Base-by-base conservation (phyloP, 2,888 invertebrate genomes). In the Melieria crassipennis region DNA sequence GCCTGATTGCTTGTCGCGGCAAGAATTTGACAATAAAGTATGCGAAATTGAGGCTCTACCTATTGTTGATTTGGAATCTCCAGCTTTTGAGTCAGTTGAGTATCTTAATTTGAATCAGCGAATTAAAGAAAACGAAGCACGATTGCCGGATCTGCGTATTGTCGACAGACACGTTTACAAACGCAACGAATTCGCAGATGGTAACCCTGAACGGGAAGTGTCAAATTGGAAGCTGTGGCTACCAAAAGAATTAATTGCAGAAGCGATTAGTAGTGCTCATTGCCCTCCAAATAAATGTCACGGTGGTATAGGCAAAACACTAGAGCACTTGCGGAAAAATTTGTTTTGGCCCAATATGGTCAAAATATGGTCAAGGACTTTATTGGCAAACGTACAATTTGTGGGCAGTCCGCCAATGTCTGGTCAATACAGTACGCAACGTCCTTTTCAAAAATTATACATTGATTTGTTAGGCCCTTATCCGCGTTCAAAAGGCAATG, bases 391-490 rank as follows among this genome's bases (percentile, higher is more conserved):
- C 55, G 61, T 52, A 11, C 45, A n/a, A 11, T 30, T 6, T 70
- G 55, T 55, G 50, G 65, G 9, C 50, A 70, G 61, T 13, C 69
- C 69, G 10, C 60, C 65, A 1, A 70, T 70, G 65, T 47, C 45
- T 4, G 7, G 50, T 4, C 48, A 70, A 46, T 57, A 6, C 42
- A n/a, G 7, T 6, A 16, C 16, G n/a, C n/a, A n/a, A 56, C n/a
- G 56, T 13, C 56, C 56, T n/a, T 56, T 70, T 43, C 65, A 30
- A 69, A 73, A 52, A 43, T 55, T 16, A 48, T 70, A 43, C 48
- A 46, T 72, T 3, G 70, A 73, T 60, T 71, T 75, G 9, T 50
- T 75, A n/a, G 72, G 72, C 0, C 72, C 75, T 1, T 75, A 73
- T 52, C 72, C 73, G 0, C 5, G 72, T 7, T 61, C 10, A 1